Evolutionary conservation across 2,888 invertebrate species (phyloP).

Genomic region (Hemistola chrysoprasaria): DNA sequence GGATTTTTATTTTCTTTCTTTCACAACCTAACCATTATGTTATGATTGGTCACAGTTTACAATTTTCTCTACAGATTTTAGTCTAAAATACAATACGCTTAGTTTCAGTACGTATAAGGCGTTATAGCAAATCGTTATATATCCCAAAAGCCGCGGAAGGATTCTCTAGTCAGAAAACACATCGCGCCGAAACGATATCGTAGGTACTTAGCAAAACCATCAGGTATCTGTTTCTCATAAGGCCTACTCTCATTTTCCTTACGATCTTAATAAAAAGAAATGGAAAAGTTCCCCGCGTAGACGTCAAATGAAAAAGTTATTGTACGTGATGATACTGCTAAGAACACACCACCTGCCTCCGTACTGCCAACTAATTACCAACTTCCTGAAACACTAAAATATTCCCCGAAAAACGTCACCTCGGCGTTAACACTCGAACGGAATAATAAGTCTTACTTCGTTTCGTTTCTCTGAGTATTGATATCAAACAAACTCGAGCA

Average conservation of each 20-base stretch:
- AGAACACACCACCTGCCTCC: constrained; percentile 69
- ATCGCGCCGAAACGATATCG: constrained; percentile 31
- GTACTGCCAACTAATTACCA: constrained; percentile 74
- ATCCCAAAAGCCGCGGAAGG: background rate
- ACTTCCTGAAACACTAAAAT: constrained; percentile 78
- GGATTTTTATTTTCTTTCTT: too few relatives aligned
- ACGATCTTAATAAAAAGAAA: constrained; percentile 81
- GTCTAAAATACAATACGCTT: too few relatives aligned
- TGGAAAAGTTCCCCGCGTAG: constrained; percentile 74
- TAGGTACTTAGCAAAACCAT: constrained; percentile 56
- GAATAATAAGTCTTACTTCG: constrained; percentile 65
- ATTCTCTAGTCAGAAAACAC: constrained; percentile 12
- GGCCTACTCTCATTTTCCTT: constrained; percentile 77
- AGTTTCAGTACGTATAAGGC: too few relatives aligned
- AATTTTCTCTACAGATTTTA: too few relatives aligned
- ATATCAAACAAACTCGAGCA: constrained; percentile 30
- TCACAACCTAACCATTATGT: too few relatives aligned
- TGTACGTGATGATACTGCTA: constrained; percentile 78
- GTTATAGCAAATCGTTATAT: background rate
- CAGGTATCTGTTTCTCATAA: constrained; percentile 73
- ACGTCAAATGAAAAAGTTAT: constrained; percentile 82
- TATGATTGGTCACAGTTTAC: too few relatives aligned
- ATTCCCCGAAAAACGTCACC: constrained; percentile 79
- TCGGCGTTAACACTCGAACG: constrained; percentile 49
- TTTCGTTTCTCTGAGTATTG: constrained; percentile 39